Conservation (phyloP, 2,888 invertebrate species). For the Troides oblongomaculatus region DNA sequence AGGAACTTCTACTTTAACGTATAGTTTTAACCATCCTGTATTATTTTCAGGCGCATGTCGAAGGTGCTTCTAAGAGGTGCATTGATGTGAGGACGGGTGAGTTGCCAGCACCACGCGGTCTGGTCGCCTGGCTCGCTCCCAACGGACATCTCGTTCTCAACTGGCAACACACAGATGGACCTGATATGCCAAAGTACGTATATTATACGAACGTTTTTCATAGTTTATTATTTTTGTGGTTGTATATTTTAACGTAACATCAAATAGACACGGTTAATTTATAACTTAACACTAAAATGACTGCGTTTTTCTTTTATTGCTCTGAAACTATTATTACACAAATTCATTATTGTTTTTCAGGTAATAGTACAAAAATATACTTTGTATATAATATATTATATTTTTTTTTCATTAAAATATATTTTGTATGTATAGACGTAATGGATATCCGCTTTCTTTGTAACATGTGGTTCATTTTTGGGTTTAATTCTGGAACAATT, state of each 20-base stretch:
- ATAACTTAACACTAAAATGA: not conserved
- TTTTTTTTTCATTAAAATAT: no score
- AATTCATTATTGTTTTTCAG: no score
- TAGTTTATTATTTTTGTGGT: not conserved
- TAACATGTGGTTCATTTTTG: no score
- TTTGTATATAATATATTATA: no score
- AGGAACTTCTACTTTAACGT: not conserved
- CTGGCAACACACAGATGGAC: conserved; percentile 80
- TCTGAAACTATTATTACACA: no score
- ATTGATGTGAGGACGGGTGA: conserved; percentile 72
- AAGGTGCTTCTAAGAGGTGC: conserved; percentile 55
- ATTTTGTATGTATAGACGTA: no score
- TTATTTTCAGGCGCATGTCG: conserved; percentile 49
- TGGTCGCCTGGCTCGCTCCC: conserved; percentile 79
- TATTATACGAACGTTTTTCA: not conserved
- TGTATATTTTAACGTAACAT: not conserved
- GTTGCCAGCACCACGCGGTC: conserved; percentile 82
- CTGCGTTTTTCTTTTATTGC: no score
- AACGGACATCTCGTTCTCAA: conserved; percentile 83
- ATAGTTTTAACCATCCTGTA: not conserved
- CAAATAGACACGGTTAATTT: not conserved
- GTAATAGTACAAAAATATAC: no score
- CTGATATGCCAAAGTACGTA: conserved; percentile 40
- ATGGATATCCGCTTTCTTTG: no score
- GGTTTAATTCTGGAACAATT: no score